A percentile compares a stretch with the other conserved stretches of the same genome.
Evolutionary conservation across 2,113 vertebrate species (phyloP).

Genomic region (Nesogale talazaci): DNA sequence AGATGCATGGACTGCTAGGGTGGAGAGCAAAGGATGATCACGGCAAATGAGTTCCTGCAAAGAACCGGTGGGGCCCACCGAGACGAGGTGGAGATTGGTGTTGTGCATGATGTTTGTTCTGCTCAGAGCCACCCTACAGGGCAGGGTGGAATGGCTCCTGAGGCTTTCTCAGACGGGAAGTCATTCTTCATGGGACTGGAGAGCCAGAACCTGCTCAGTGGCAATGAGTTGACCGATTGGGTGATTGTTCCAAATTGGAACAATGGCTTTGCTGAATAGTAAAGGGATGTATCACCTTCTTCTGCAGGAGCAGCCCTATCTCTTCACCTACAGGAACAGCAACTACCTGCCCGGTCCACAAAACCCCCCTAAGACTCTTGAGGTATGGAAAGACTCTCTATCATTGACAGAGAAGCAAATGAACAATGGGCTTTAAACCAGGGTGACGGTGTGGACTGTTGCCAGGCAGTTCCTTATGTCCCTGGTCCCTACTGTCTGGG

Average conservation of each 20-base stretch:
- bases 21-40: background rate
- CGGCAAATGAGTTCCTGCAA: background rate
- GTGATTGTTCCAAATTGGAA: background rate
- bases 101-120: background rate
- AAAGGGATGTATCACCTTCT: constrained; percentile 35
- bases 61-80: background rate
- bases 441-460: background rate
- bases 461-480: background rate
- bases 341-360: constrained; percentile 63
- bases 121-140: constrained; percentile 53
- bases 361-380: background rate
- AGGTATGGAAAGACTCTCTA: constrained; percentile 80
- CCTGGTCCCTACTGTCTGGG: background rate
- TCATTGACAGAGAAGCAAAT: background rate
- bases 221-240: too few species aligned
- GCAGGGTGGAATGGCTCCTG: constrained; percentile 84
- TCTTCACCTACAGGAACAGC: constrained; percentile 87
- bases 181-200: constrained; percentile 84
- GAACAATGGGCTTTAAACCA: background rate
- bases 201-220: constrained; percentile 76
- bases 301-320: constrained; percentile 83
- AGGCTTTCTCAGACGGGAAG: too few species aligned
- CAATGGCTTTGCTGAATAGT: background rate
- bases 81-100: background rate
- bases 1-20: background rate